Evolutionary conservation across 2,888 invertebrate species (phyloP).

Genomic region (Stenotaenia linearis): DNA sequence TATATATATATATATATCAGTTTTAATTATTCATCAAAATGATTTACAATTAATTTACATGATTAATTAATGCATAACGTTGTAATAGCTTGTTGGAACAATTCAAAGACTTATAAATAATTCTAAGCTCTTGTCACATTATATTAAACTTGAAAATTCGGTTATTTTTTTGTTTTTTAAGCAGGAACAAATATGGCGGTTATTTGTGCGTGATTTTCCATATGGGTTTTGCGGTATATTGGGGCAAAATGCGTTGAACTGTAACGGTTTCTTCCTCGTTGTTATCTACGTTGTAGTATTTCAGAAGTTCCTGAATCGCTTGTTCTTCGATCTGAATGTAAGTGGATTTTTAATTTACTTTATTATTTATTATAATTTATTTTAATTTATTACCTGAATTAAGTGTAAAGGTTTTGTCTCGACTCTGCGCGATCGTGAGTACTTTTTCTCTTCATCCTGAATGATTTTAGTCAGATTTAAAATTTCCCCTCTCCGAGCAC

Average conservation of each 20-base stretch:
- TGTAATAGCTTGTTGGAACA: neutral
- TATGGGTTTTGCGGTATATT: constrained; percentile 55
- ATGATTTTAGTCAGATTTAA: constrained; percentile 57
- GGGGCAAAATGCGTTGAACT: constrained; percentile 59
- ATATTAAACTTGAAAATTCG: neutral
- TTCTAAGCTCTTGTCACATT: neutral
- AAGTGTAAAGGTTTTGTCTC: constrained; percentile 65
- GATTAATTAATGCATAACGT: neutral
- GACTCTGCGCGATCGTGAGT: constrained; percentile 63
- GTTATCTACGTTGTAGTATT: constrained; percentile 66
- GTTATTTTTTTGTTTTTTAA: neutral
- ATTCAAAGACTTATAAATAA: neutral
- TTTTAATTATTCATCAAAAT: neutral
- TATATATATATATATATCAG: neutral
- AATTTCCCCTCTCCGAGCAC: constrained; percentile 34
- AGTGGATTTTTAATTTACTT: neutral
- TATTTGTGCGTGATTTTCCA: constrained; percentile 47
- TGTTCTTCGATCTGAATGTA: constrained; percentile 68
- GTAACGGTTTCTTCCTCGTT: constrained; percentile 66
- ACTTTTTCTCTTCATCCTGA: constrained; percentile 66
- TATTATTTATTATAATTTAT: no score
- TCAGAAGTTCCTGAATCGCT: constrained; percentile 71
- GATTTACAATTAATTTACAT: neutral
- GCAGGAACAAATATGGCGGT: neutral
- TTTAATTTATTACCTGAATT: constrained; percentile 80